These are phyloP conservation scores for Eumacrocentrus americanus DNA, from an alignment of 2,888 invertebrate species.

Conservation along the genomic window DNA sequence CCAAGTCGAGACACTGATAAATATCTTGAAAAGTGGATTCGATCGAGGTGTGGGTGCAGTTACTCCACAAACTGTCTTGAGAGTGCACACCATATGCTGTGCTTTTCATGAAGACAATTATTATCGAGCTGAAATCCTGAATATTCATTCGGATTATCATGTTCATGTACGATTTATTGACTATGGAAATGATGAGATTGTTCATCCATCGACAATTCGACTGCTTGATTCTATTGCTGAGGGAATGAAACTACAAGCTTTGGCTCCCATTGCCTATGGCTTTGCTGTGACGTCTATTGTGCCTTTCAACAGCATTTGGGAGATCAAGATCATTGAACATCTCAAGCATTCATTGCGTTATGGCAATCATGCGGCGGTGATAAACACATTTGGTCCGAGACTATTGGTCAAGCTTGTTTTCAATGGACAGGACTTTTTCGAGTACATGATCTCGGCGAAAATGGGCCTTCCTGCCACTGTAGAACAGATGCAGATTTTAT, in stretches of 20 bases:
- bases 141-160: conserved; percentile 63
- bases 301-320: conserved; percentile 66
- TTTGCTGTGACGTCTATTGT: conserved; percentile 68
- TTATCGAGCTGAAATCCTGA: conserved; percentile 70
- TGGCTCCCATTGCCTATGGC: conserved; percentile 68
- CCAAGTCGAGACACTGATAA: conserved; percentile 64
- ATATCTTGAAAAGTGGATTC: conserved; percentile 58
- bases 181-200: conserved; percentile 70
- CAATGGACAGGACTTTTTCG: conserved; percentile 44
- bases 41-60: conserved; percentile 60
- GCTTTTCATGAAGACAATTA: conserved; percentile 73
- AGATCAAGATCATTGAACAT: conserved; percentile 60
- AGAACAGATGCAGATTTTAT: conserved; percentile 36
- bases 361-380: conserved; percentile 55
- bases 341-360: conserved; percentile 61
- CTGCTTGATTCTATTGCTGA: conserved; percentile 65
- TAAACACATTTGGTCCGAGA: conserved; percentile 7
- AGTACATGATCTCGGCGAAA: conserved; percentile 40
- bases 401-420: conserved; percentile 45
- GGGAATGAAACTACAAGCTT: conserved; percentile 52
- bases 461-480: conserved; percentile 43
- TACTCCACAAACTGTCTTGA: conserved; percentile 51
- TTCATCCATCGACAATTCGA: conserved; percentile 68
- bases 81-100: conserved; percentile 67
- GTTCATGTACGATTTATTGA: conserved; percentile 74